These are phyloP conservation scores for Catharus fuscescens DNA, from an alignment of 2,113 vertebrate genomes.

Conservation along the genomic window DNA sequence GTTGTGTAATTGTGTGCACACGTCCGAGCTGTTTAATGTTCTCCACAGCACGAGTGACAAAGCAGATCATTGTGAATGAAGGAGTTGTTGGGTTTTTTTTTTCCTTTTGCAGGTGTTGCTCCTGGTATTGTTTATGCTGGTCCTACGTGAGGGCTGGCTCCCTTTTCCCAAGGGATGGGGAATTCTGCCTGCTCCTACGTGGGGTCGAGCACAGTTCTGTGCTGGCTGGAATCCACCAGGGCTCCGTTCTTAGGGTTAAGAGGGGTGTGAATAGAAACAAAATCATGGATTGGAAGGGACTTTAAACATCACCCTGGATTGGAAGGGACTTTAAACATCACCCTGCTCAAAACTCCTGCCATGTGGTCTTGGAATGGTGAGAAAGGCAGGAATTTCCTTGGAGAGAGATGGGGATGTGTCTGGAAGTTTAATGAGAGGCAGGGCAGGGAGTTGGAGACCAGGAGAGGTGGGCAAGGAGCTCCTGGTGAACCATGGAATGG, in stretches of 20 bases:
- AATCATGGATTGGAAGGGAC: accelerated
- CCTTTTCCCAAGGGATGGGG: background rate
- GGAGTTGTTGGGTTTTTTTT: no score
- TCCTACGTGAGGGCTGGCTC: background rate
- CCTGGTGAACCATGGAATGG: no score
- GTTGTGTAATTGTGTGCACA: constrained; percentile 11
- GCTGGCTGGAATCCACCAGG: background rate
- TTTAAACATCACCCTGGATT: no score
- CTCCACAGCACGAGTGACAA: background rate
- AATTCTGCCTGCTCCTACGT: background rate
- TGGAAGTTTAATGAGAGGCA: no score
- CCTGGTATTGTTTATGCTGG: background rate
- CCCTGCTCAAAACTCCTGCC: background rate
- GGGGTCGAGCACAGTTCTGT: background rate
- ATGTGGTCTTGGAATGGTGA: no score
- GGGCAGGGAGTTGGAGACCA: no score
- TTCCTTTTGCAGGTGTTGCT: background rate
- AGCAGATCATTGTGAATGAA: background rate
- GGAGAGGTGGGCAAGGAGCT: no score
- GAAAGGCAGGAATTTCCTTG: no score
- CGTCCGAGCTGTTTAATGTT: background rate
- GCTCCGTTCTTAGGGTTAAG: accelerated
- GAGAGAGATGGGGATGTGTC: no score
- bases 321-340: no score
- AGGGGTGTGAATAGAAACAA: background rate